Percentiles rank a stretch among this genome's conserved stretches.
Conservation (phyloP, 1,140 invertebrate genomes). For the Schlechtendalia chinensis region DNA sequence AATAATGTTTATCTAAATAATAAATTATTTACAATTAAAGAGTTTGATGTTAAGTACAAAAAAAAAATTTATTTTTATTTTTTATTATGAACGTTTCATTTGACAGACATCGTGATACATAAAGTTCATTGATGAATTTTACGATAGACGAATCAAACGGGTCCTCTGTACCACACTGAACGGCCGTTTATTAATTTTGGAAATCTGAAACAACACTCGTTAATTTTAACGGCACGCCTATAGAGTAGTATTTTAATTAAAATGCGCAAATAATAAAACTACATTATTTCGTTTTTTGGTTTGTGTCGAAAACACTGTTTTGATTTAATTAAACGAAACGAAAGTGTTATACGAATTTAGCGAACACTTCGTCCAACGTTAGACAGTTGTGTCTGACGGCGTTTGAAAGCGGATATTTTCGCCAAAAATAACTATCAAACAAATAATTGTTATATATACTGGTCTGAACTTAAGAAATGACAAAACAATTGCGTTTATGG, state of each 20-base stretch:
- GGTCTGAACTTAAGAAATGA: neutral
- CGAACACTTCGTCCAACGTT: neutral
- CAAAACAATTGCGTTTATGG: neutral
- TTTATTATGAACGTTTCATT: too few species aligned
- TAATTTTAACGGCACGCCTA: neutral
- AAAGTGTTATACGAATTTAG: neutral
- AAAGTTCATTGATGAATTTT: neutral
- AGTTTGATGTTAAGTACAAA: too few species aligned
- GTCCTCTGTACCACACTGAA: neutral
- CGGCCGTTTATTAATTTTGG: neutral
- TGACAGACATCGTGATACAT: neutral
- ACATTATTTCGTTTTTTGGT: neutral
- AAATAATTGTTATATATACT: neutral
- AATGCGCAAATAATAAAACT: neutral
- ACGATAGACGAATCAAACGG: neutral
- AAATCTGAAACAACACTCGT: neutral
- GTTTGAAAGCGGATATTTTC: neutral
- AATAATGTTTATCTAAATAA: too few species aligned
- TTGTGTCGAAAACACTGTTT: slow-evolving; percentile 22
- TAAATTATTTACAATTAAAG: too few species aligned
- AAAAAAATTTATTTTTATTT: too few species aligned
- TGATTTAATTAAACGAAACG: slow-evolving; percentile 32
- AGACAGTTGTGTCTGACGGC: neutral
- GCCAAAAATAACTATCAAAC: neutral
- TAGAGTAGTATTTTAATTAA: slow-evolving; percentile 12